These are phyloP conservation scores for Crotophaga sulcirostris DNA, from an alignment of 2,113 vertebrate species.

Conservation along the genomic window DNA sequence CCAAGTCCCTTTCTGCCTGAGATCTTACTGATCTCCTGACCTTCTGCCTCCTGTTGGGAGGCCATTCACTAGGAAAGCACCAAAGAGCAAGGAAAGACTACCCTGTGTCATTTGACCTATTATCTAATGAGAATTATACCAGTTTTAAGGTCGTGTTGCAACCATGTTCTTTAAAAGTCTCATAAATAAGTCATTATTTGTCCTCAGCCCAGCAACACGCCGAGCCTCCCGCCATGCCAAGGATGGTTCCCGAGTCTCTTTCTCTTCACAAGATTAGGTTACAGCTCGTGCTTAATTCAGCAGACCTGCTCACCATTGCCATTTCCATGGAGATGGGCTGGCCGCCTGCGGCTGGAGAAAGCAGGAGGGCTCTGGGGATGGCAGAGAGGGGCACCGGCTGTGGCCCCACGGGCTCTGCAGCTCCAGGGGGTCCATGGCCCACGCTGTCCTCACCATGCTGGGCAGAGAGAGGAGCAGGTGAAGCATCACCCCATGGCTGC, in stretches of 20 bases:
- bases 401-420: fast-evolving
- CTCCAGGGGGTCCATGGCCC: fast-evolving
- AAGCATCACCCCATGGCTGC: not conserved
- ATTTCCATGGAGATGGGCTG: conserved; percentile 74
- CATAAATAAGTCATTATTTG: conserved; percentile 62
- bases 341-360: conserved; percentile 58
- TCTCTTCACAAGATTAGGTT: conserved; percentile 58
- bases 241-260: not conserved
- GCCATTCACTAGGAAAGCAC: not conserved
- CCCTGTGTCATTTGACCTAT: not conserved
- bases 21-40: not conserved
- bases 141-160: not conserved
- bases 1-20: too few species aligned
- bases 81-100: fast-evolving
- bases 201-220: not conserved
- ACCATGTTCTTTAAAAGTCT: not conserved
- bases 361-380: conserved; percentile 53
- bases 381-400: not conserved
- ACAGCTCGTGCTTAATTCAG: conserved; percentile 66
- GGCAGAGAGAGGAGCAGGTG: not conserved
- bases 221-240: not conserved
- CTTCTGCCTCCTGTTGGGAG: not conserved
- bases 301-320: conserved; percentile 76
- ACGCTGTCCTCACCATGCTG: conserved; percentile 28
- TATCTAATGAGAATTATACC: not conserved